phyloP scores from a whole-genome alignment of 2,797 vertebrate genomes.

The Sternotherus odoratus region DNA sequence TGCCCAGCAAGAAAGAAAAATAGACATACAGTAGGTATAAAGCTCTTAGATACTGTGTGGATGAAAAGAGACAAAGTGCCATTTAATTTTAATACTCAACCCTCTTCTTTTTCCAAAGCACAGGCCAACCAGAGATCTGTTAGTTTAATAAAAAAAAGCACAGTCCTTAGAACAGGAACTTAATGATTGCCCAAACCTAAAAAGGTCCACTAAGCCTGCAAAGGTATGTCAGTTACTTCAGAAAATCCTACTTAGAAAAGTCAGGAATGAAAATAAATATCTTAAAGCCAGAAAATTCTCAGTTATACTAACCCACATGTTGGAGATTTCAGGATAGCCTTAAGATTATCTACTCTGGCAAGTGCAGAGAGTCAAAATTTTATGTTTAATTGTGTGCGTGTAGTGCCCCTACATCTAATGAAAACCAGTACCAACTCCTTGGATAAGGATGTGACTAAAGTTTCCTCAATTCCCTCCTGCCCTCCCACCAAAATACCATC shows the following conservation, averaged over 20 bases:
- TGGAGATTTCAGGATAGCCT: not conserved
- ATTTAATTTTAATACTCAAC: slow-evolving; percentile 50
- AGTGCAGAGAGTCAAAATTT: not conserved
- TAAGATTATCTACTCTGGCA: not conserved
- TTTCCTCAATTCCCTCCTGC: not conserved
- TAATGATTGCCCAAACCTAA: slow-evolving; percentile 7
- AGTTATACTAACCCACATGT: not conserved
- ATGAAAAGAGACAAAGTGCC: slow-evolving; percentile 43
- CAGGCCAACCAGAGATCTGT: slow-evolving; percentile 63
- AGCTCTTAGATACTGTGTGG: not conserved
- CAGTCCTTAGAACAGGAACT: slow-evolving; percentile 39
- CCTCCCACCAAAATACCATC: not conserved
- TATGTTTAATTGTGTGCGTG: fast-evolving
- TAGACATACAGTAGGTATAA: slow-evolving; percentile 18
- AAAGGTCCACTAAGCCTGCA: slow-evolving; percentile 9
- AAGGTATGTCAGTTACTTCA: not conserved
- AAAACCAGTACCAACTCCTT: not conserved
- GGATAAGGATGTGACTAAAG: fast-evolving
- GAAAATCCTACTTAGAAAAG: not conserved
- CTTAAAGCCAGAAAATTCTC: not conserved
- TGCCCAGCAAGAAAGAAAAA: not conserved
- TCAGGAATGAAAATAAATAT: not conserved
- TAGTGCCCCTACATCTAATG: fast-evolving
- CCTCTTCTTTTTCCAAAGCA: slow-evolving; percentile 57
- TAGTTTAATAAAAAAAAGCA: slow-evolving; percentile 46